Percentiles rank a stretch among this genome's conserved stretches.
Evolutionary conservation across 1,140 invertebrate genomes (phyloP).

Genomic region (Wiebesia pumilae): DNA sequence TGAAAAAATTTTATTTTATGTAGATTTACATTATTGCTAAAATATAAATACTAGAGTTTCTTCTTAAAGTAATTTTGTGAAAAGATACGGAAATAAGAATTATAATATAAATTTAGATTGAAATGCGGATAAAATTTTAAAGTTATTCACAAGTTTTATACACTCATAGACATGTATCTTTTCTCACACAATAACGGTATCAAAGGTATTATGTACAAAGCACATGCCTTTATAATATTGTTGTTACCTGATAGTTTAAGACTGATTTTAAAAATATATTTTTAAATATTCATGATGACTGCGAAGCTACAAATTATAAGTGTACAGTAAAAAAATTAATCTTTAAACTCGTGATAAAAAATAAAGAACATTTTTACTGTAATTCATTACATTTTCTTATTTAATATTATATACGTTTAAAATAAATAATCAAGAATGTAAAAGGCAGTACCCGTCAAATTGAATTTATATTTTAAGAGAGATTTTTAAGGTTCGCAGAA

Average conservation of each 20-base stretch:
- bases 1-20: background rate
- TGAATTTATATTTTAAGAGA: no score
- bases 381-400: no score
- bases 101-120: constrained; percentile 1
- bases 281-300: background rate
- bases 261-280: background rate
- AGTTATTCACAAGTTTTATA: constrained; percentile 8
- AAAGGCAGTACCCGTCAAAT: no score
- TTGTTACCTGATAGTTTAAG: background rate
- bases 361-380: no score
- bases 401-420: no score
- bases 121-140: background rate
- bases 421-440: no score
- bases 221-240: background rate
- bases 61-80: background rate
- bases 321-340: background rate
- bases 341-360: no score
- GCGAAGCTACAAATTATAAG: background rate
- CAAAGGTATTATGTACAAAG: background rate
- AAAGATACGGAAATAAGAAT: background rate
- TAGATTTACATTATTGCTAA: background rate
- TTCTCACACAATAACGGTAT: background rate
- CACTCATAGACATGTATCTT: background rate
- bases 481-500: no score
- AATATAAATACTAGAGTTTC: background rate